A percentile compares a stretch with the other conserved stretches of the same genome.
phyloP scores from a whole-genome alignment of 1,140 invertebrate species.

The Marisa cornuarietis region DNA sequence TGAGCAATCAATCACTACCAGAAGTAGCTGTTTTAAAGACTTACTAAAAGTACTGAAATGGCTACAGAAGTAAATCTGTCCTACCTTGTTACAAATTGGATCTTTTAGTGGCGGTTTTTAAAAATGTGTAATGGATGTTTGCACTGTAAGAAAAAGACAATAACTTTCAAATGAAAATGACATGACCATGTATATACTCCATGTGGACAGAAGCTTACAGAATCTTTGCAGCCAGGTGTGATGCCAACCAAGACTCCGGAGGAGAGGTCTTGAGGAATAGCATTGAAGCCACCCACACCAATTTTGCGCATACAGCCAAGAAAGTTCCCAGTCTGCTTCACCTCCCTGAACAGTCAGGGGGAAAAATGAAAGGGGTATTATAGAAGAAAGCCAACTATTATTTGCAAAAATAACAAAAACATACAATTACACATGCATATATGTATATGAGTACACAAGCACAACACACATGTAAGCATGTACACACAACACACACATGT shows the following conservation, averaged over 20 bases:
- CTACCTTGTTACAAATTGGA: too few species aligned
- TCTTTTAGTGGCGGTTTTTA: too few species aligned
- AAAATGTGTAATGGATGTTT: too few species aligned
- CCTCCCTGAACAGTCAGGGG: neutral
- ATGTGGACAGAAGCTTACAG: constrained; percentile 69
- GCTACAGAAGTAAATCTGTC: too few species aligned
- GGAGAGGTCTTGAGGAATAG: constrained; percentile 74
- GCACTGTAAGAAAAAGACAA: neutral
- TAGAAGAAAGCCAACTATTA: neutral
- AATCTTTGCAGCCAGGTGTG: constrained; percentile 77
- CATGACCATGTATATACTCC: neutral
- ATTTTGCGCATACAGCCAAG: constrained; percentile 85
- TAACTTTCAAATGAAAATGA: neutral
- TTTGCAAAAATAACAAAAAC: neutral
- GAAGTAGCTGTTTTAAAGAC: too few species aligned
- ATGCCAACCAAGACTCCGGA: constrained; percentile 78
- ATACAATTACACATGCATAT: neutral
- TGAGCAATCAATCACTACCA: too few species aligned
- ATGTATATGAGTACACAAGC: neutral
- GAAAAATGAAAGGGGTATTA: neutral
- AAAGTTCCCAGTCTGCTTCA: constrained; percentile 64
- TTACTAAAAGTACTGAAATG: too few species aligned
- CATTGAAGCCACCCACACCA: constrained; percentile 72
- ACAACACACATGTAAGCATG: neutral
- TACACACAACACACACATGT: neutral